Percentiles rank a stretch among this genome's conserved stretches.
Evolutionary conservation across 1,140 invertebrate genomes (phyloP).

Genomic region (Drosophila ohnishii): DNA sequence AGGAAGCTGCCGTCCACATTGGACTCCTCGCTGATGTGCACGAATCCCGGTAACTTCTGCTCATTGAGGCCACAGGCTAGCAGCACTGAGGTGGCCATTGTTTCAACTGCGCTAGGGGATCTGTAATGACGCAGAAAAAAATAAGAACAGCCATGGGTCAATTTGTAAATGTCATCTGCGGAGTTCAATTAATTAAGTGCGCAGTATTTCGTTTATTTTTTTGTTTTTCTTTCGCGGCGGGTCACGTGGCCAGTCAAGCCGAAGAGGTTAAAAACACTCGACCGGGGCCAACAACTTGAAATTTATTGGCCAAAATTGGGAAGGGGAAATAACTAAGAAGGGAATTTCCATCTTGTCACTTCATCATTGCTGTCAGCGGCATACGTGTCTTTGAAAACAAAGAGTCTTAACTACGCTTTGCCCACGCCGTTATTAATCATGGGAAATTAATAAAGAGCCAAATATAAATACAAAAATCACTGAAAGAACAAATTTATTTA

Average conservation of each 20-base stretch:
- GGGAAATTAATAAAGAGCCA: conserved; percentile 1
- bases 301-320: conserved; percentile 55
- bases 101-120: conserved; percentile 51
- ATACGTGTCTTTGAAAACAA: conserved; percentile 47
- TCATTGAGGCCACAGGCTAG: conserved; percentile 86
- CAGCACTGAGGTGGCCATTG: conserved; percentile 85
- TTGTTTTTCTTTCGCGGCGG: conserved; percentile 11
- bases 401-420: conserved; percentile 3
- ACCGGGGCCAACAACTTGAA: conserved; percentile 38
- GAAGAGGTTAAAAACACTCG: conserved; percentile 54
- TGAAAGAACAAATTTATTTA: background rate
- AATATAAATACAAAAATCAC: background rate
- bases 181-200: conserved; percentile 69
- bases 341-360: conserved; percentile 70
- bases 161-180: conserved; percentile 71
- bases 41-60: conserved; percentile 84
- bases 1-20: conserved; percentile 88
- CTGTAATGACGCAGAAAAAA: conserved; percentile 36
- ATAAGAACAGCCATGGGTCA: conserved; percentile 34
- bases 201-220: conserved; percentile 22
- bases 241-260: conserved; percentile 57
- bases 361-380: conserved; percentile 67
- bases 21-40: conserved; percentile 87
- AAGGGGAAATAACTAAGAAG: conserved; percentile 20
- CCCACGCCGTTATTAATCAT: conserved; percentile 51